These are phyloP conservation scores for Amyelois transitella DNA, from an alignment of 1,140 invertebrate species.

Conservation along the genomic window DNA sequence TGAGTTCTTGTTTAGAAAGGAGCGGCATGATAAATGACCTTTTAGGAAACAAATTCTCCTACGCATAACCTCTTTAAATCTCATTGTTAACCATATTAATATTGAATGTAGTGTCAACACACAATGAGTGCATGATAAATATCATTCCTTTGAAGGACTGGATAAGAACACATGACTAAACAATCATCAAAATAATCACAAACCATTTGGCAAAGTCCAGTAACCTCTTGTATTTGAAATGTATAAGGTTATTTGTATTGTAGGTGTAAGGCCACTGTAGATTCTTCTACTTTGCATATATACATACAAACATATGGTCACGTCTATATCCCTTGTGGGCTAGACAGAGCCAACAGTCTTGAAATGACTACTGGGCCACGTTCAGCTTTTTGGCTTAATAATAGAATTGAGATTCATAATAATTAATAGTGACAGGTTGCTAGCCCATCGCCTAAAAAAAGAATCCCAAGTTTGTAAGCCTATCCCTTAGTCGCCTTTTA, in stretches of 20 bases:
- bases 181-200: neutral
- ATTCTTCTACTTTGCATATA: no score
- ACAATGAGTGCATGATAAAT: conserved; percentile 17
- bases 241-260: neutral
- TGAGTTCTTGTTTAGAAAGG: conserved; percentile 4
- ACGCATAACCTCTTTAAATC: conserved; percentile 14
- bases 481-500: no score
- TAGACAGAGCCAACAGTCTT: no score
- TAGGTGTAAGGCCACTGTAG: no score
- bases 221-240: neutral
- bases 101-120: conserved; percentile 14
- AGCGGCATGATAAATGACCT: conserved; percentile 35
- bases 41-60: conserved; percentile 31
- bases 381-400: no score
- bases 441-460: no score
- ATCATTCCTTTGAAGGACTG: conserved; percentile 5
- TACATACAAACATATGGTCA: no score
- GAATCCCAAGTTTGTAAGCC: no score
- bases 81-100: conserved; percentile 10
- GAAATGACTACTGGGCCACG: no score
- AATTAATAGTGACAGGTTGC: no score
- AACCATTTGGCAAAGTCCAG: conserved; percentile 3
- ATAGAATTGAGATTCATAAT: no score
- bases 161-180: neutral
- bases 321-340: no score